phyloP scores from a whole-genome alignment of 2,113 vertebrate genomes.

The Zapus hudsonius region DNA sequence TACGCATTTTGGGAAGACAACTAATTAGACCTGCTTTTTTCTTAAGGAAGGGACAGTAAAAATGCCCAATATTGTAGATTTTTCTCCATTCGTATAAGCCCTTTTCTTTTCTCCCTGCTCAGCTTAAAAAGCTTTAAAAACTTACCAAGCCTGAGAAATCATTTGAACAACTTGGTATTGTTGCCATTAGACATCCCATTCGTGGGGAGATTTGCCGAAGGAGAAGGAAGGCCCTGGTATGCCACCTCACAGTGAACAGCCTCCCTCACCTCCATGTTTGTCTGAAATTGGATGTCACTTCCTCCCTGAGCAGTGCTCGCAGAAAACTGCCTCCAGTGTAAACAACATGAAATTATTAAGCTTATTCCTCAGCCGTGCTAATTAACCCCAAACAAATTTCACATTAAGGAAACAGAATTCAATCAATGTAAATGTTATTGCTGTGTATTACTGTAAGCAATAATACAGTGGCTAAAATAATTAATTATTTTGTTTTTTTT shows the following conservation, averaged over 20 bases:
- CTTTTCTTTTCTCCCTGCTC: conserved; percentile 66
- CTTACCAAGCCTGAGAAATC: conserved; percentile 82
- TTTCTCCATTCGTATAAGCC: conserved; percentile 81
- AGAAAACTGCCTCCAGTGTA: conserved; percentile 85
- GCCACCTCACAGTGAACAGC: conserved; percentile 48
- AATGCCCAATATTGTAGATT: conserved; percentile 79
- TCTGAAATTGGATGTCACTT: conserved; percentile 82
- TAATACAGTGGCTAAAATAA: conserved; percentile 75
- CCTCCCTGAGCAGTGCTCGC: conserved; percentile 71
- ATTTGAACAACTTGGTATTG: conserved; percentile 82
- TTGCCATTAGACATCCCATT: conserved; percentile 71
- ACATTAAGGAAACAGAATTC: conserved; percentile 81
- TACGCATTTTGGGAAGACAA: conserved; percentile 92
- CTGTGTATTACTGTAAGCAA: conserved; percentile 75
- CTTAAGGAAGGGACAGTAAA: conserved; percentile 87
- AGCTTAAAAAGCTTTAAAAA: conserved; percentile 78
- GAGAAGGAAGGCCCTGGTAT: conserved; percentile 61
- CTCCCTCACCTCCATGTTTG: conserved; percentile 74
- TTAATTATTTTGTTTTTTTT: conserved; percentile 75
- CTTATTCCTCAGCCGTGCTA: conserved; percentile 82
- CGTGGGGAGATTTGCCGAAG: conserved; percentile 43
- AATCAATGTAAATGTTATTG: conserved; percentile 75
- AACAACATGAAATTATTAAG: conserved; percentile 84
- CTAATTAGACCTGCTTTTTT: conserved; percentile 94
- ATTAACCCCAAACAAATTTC: conserved; percentile 83